These are phyloP conservation scores for Drosophila tsacasi DNA, from an alignment of 1,140 invertebrate species.

Conservation along the genomic window DNA sequence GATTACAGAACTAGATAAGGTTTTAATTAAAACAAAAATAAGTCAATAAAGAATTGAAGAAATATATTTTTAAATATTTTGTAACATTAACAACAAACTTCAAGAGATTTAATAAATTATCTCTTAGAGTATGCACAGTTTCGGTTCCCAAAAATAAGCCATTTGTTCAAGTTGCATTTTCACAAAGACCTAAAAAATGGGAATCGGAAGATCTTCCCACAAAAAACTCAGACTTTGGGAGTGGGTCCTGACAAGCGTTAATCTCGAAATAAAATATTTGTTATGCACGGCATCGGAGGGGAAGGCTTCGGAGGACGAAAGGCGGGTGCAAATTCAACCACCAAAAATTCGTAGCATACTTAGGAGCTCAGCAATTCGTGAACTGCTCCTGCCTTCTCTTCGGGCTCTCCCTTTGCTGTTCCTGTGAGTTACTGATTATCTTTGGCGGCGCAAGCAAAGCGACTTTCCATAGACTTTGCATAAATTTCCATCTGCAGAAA, in stretches of 20 bases:
- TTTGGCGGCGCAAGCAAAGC: slow-evolving; percentile 56
- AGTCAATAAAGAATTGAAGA: background rate
- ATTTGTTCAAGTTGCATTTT: slow-evolving; percentile 59
- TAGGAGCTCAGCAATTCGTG: slow-evolving; percentile 55
- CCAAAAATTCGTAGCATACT: slow-evolving; percentile 71
- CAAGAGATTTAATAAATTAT: too few relatives aligned
- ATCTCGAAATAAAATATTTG: slow-evolving; percentile 82
- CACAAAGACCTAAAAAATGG: slow-evolving; percentile 20
- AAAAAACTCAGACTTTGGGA: slow-evolving; percentile 7
- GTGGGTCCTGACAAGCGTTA: slow-evolving; percentile 70
- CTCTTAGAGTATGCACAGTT: background rate
- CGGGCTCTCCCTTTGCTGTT: background rate
- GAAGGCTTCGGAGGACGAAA: slow-evolving; percentile 22
- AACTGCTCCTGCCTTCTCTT: slow-evolving; percentile 14
- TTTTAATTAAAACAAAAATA: background rate
- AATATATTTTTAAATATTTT: too few relatives aligned
- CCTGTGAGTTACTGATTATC: slow-evolving; percentile 69
- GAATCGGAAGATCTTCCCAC: slow-evolving; percentile 14
- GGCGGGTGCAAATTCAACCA: slow-evolving; percentile 54
- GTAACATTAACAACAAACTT: too few relatives aligned
- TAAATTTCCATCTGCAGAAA: slow-evolving; percentile 59
- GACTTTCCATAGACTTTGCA: slow-evolving; percentile 81
- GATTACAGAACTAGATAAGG: background rate
- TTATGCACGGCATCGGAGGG: slow-evolving; percentile 37
- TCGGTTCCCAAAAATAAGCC: background rate